These are phyloP conservation scores for Dasysyrphus tricinctus DNA, from an alignment of 2,888 invertebrate genomes.

Conservation along the genomic window DNA sequence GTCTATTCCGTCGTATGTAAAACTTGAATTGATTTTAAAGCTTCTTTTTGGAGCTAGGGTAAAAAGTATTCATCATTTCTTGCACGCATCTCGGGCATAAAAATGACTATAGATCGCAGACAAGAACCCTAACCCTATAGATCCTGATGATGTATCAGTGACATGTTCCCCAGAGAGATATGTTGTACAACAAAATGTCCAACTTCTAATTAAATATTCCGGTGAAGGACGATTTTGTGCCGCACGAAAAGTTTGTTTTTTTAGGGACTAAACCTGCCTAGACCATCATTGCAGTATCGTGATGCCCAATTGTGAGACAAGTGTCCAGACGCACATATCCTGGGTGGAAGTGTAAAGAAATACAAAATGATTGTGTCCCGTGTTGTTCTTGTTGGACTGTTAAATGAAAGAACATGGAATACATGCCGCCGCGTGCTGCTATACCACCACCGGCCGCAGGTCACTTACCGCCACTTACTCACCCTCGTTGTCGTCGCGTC, in stretches of 20 bases:
- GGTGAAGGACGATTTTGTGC: constrained; percentile 54
- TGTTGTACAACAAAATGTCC: neutral
- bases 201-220: constrained; percentile 61
- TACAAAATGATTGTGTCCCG: constrained; percentile 24
- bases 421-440: constrained; percentile 9
- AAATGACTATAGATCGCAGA: constrained; percentile 17
- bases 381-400: constrained; percentile 52
- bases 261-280: constrained; percentile 20
- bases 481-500: constrained; percentile 49
- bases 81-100: constrained; percentile 23
- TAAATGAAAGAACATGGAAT: constrained; percentile 41
- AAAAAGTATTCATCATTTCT: constrained; percentile 25
- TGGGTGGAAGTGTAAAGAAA: constrained; percentile 53
- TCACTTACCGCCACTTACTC: constrained; percentile 41
- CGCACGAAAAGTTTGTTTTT: constrained; percentile 58
- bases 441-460: constrained; percentile 11
- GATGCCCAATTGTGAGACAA: constrained; percentile 59
- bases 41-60: neutral
- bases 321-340: constrained; percentile 72
- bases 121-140: constrained; percentile 31
- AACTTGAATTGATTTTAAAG: constrained; percentile 16
- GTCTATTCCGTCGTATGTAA: constrained; percentile 14
- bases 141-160: constrained; percentile 36
- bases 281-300: constrained; percentile 19
- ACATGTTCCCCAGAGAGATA: constrained; percentile 20